Percentiles rank a stretch among this genome's conserved stretches.
Conservation (phyloP, 2,888 invertebrate genomes). For the Orthosia cruda region DNA sequence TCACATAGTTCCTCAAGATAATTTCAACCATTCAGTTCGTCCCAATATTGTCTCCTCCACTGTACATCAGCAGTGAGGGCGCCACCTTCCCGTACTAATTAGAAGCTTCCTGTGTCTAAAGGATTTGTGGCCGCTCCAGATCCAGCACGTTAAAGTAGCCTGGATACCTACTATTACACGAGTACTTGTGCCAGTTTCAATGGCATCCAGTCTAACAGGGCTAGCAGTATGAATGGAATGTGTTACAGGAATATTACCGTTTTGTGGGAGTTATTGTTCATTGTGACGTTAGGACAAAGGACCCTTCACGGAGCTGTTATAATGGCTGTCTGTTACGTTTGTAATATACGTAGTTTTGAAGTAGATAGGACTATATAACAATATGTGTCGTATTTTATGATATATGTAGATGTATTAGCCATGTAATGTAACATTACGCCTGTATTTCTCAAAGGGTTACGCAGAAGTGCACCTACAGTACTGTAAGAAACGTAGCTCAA, state of each 20-base stretch:
- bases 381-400: too few species aligned
- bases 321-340: neutral
- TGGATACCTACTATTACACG: conserved; percentile 8
- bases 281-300: neutral
- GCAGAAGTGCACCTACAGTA: too few species aligned
- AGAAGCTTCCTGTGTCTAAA: conserved; percentile 36
- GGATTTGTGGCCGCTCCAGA: conserved; percentile 37
- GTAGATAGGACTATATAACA: too few species aligned
- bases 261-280: neutral
- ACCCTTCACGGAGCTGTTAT: neutral
- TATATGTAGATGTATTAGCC: too few species aligned
- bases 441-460: too few species aligned
- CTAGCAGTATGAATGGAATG: conserved; percentile 20
- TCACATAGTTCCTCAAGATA: neutral
- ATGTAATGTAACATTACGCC: too few species aligned
- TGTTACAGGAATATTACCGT: neutral
- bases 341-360: neutral
- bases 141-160: neutral
- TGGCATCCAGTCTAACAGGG: neutral
- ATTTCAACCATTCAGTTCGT: neutral
- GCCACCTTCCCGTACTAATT: conserved; percentile 28
- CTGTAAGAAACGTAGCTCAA: too few species aligned
- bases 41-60: too few species aligned
- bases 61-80: conserved; percentile 14
- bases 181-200: conserved; percentile 10